phyloP scores from a whole-genome alignment of 2,888 invertebrate genomes.

The Eupithecia inturbata region DNA sequence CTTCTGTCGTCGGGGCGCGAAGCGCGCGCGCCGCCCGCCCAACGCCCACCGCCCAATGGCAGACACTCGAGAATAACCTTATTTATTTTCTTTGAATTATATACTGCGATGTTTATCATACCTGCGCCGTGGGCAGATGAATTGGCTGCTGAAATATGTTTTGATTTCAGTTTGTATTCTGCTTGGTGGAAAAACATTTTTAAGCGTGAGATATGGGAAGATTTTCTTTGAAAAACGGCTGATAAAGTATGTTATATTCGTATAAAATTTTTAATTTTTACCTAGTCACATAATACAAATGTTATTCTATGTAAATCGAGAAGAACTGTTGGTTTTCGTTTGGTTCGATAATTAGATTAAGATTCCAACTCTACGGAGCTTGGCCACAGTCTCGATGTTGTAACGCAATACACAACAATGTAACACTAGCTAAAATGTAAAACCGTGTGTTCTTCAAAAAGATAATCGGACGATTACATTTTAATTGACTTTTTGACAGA shows the following conservation, averaged over 20 bases:
- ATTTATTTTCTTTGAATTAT: slow-evolving; percentile 69
- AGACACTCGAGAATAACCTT: slow-evolving; percentile 49
- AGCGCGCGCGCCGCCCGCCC: slow-evolving; percentile 64
- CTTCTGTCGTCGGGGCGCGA: slow-evolving; percentile 92
- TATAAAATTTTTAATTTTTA: not conserved
- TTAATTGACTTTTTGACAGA: too few species aligned
- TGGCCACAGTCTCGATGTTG: not conserved
- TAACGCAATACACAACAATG: not conserved
- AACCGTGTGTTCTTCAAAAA: too few species aligned
- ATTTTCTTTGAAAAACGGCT: slow-evolving; percentile 11
- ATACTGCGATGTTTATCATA: slow-evolving; percentile 62
- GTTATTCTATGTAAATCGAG: not conserved
- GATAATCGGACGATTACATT: too few species aligned
- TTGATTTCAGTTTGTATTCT: slow-evolving; percentile 51
- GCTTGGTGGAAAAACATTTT: slow-evolving; percentile 26
- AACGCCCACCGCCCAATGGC: slow-evolving; percentile 63
- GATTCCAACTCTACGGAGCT: not conserved
- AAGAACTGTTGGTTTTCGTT: not conserved
- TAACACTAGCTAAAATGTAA: not conserved
- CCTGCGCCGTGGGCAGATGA: slow-evolving; percentile 52
- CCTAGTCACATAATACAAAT: not conserved
- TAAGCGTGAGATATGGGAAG: slow-evolving; percentile 14
- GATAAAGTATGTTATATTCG: not conserved
- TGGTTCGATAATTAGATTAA: not conserved
- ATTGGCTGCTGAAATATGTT: slow-evolving; percentile 55